Conservation (phyloP, 1,140 invertebrate genomes). For the Andricus grossulariae region DNA sequence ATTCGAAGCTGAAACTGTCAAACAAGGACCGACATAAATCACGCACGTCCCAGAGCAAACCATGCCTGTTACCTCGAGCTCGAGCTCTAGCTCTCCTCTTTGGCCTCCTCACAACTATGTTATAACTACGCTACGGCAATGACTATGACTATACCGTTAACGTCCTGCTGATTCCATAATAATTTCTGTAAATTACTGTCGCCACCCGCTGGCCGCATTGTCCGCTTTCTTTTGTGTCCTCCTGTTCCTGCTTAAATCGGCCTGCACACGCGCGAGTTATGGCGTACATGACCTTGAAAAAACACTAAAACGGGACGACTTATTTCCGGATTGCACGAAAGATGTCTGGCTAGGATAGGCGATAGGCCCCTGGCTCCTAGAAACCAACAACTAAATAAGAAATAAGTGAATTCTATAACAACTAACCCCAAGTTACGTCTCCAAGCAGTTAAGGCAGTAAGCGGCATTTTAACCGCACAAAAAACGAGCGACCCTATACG, state of each 20-base stretch:
- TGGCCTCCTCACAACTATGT: neutral
- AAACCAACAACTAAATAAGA: conserved; percentile 12
- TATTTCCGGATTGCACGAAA: conserved; percentile 5
- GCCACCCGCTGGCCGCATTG: conserved; percentile 7
- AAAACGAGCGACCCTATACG: neutral
- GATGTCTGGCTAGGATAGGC: neutral
- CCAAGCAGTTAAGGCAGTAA: too few relatives aligned
- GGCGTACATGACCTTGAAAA: neutral
- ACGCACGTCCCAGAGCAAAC: neutral
- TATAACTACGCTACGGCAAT: too few relatives aligned
- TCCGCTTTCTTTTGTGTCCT: conserved; percentile 11
- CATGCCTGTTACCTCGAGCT: neutral
- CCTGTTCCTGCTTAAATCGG: neutral
- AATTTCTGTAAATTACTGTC: conserved; percentile 17
- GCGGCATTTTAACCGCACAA: neutral
- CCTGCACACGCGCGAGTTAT: neutral
- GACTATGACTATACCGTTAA: conserved; percentile 12
- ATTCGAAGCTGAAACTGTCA: conserved; percentile 8
- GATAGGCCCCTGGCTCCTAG: neutral
- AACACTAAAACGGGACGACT: neutral
- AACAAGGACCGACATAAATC: conserved; percentile 3
- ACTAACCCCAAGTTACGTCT: too few relatives aligned
- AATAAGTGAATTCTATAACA: too few relatives aligned
- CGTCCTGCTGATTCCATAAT: conserved; percentile 29
- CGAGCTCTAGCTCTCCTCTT: neutral